Evolutionary conservation across 2,888 invertebrate species (phyloP).

Genomic region (Lithophane ornitopus): DNA sequence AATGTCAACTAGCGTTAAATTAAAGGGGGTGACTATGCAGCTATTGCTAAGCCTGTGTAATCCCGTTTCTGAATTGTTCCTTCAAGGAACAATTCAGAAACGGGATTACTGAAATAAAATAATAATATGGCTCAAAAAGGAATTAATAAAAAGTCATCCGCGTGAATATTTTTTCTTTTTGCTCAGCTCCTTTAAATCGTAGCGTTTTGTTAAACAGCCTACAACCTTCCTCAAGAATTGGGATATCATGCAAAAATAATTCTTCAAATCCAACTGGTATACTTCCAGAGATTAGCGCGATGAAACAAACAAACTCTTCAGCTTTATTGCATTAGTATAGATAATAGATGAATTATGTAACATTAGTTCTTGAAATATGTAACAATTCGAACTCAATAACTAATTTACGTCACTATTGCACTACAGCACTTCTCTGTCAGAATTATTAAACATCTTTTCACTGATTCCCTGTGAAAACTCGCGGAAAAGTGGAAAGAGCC

Average conservation of each 20-base stretch:
- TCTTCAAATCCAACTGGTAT: neutral
- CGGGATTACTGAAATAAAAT: neutral
- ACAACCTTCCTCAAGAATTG: neutral
- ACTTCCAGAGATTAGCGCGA: neutral
- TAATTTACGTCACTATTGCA: constrained; percentile 8
- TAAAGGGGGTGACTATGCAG: constrained; percentile 4
- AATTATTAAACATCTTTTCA: constrained; percentile 64
- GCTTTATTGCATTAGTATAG: neutral
- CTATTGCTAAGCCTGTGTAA: too few relatives aligned
- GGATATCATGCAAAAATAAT: neutral
- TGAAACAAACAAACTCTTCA: neutral
- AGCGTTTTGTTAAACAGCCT: neutral
- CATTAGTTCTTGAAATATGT: neutral
- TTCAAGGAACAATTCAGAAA: too few relatives aligned
- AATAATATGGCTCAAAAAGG: neutral
- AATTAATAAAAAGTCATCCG: neutral
- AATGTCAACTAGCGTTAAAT: constrained; percentile 18
- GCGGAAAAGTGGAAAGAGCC: constrained; percentile 39
- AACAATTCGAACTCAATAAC: neutral
- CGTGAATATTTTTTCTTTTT: neutral
- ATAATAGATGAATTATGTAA: too few relatives aligned
- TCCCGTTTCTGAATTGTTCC: too few relatives aligned
- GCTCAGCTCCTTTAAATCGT: neutral
- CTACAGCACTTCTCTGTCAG: constrained; percentile 14
- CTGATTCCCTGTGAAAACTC: constrained; percentile 60